phyloP scores from a whole-genome alignment of 2,797 vertebrate genomes.

The Anomalospiza imberbis region DNA sequence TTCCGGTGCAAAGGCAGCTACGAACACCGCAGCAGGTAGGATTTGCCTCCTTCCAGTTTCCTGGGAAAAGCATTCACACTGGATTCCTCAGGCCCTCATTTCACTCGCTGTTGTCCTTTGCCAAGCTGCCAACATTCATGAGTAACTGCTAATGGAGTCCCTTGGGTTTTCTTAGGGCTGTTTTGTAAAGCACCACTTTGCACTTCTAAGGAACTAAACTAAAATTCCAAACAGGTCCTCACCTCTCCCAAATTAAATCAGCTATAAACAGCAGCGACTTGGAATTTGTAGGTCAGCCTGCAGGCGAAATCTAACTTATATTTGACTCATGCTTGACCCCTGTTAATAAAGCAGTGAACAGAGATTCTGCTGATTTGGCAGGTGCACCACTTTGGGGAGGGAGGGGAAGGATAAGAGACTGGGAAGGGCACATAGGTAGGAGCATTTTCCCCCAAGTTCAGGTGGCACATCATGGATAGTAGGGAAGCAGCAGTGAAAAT shows the following conservation, averaged over 20 bases:
- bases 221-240: not conserved
- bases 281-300: not conserved
- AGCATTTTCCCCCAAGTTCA: not conserved
- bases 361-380: not conserved
- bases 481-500: not conserved
- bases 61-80: not conserved
- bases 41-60: not conserved
- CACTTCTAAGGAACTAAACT: not conserved
- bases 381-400: not conserved
- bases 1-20: slow-evolving; percentile 96
- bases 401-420: not conserved
- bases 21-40: slow-evolving; percentile 95
- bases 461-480: fast-evolving
- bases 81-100: not conserved
- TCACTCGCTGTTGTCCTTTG: not conserved
- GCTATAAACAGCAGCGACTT: not conserved
- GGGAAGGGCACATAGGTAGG: not conserved
- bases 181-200: not conserved
- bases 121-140: not conserved
- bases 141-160: not conserved
- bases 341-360: not conserved
- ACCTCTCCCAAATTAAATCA: not conserved
- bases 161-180: not conserved
- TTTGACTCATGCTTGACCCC: not conserved
- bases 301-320: not conserved